Conservation (phyloP, 2,888 invertebrate genomes). For the Kryphioiulus occultus region DNA sequence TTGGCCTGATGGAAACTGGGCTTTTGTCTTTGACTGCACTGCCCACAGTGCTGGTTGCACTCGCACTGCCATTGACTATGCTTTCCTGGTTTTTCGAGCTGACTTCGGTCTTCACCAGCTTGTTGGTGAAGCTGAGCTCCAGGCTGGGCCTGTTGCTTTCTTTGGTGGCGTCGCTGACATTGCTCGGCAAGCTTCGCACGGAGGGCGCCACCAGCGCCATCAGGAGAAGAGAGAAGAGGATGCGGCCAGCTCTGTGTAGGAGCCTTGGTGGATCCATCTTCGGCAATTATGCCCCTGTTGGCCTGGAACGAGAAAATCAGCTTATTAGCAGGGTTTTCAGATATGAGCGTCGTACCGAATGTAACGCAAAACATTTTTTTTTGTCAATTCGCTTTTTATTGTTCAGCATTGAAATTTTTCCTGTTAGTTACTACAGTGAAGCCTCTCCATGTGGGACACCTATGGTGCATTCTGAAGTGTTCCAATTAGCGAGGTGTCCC, state of each 20-base stretch:
- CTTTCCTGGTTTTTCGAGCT: neutral
- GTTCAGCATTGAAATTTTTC: no score
- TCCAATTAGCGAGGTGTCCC: no score
- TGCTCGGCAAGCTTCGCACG: neutral
- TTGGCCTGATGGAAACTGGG: neutral
- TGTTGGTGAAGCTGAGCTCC: slow-evolving; percentile 22
- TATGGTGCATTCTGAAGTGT: no score
- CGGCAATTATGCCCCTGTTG: neutral
- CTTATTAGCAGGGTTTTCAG: no score
- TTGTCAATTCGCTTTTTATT: no score
- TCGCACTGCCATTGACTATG: neutral
- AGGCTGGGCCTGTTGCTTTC: slow-evolving; percentile 17
- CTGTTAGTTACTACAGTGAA: no score
- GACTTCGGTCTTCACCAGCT: neutral
- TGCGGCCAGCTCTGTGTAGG: neutral
- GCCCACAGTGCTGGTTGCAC: neutral
- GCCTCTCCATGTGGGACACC: no score
- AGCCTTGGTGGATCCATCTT: neutral
- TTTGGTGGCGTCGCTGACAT: neutral
- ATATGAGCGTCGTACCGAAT: no score
- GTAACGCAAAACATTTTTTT: no score
- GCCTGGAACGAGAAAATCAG: neutral
- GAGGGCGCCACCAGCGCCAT: neutral
- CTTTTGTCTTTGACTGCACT: neutral
- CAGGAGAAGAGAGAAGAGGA: neutral